These are phyloP conservation scores for Oplegnathus fasciatus DNA, from an alignment of 2,113 vertebrate genomes.

Conservation along the genomic window DNA sequence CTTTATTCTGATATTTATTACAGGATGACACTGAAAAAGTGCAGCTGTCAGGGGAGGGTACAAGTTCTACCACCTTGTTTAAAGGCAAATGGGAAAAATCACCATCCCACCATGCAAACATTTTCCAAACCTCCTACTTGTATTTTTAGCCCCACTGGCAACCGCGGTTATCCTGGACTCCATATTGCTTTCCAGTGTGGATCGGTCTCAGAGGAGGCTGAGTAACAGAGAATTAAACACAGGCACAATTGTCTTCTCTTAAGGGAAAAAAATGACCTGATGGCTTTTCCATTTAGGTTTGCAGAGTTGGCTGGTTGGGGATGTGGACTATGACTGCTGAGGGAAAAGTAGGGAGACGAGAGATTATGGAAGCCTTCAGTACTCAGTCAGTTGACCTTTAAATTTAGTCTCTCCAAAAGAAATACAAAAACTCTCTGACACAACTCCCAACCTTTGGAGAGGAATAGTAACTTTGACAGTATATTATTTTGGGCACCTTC, in stretches of 20 bases:
- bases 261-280: constrained; percentile 38
- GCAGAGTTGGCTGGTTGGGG: constrained; percentile 18
- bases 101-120: constrained; percentile 23
- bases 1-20: not conserved
- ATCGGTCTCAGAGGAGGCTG: constrained; percentile 22
- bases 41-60: not conserved
- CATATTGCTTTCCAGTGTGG: constrained; percentile 26
- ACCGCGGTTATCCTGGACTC: constrained; percentile 3
- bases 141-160: constrained; percentile 48
- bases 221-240: constrained; percentile 52
- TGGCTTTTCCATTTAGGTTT: constrained; percentile 59
- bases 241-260: constrained; percentile 58
- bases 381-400: constrained; percentile 35
- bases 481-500: not conserved
- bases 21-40: not conserved
- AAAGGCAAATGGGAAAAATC: constrained; percentile 17
- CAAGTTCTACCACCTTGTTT: not conserved
- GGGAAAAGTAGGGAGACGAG: constrained; percentile 12
- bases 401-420: constrained; percentile 28
- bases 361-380: constrained; percentile 19
- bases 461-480: not conserved
- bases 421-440: constrained; percentile 7
- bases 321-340: constrained; percentile 36
- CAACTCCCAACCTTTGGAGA: constrained; percentile 13
- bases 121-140: constrained; percentile 45